Percentiles rank a stretch among this genome's conserved stretches.
phyloP scores from a whole-genome alignment of 1,140 invertebrate genomes.

The Triops cancriformis region DNA sequence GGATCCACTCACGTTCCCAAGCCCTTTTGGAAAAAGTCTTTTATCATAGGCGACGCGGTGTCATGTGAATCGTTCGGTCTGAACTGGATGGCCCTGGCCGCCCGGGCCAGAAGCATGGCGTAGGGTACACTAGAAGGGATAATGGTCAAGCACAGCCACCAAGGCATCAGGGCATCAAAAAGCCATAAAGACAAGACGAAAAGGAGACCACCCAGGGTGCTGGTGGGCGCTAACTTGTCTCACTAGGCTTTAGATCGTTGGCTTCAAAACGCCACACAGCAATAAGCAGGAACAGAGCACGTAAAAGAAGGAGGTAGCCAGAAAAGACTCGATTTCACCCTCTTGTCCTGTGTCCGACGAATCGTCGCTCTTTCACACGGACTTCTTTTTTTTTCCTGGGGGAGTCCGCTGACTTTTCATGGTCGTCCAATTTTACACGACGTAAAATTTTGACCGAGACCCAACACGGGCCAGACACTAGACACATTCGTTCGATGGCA shows the following conservation, averaged over 20 bases:
- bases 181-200: not conserved
- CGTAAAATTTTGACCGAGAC: not conserved
- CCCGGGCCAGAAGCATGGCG: not conserved
- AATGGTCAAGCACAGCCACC: not conserved
- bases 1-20: not conserved
- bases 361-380: not conserved
- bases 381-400: not conserved
- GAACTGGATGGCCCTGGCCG: not conserved
- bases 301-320: not conserved
- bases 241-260: not conserved
- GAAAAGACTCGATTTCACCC: not conserved
- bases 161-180: constrained; percentile 10
- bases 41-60: constrained; percentile 1
- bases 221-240: not conserved
- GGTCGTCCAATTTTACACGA: constrained; percentile 9
- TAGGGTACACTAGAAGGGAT: not conserved
- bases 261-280: not conserved
- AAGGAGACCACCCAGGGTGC: not conserved
- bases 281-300: not conserved
- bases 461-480: not conserved
- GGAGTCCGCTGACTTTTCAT: not conserved
- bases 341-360: not conserved
- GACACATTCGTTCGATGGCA: not conserved
- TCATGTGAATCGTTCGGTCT: not conserved
- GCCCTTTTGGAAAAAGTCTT: not conserved